phyloP scores from a whole-genome alignment of 2,888 invertebrate species.

The Melipona bicolor region DNA sequence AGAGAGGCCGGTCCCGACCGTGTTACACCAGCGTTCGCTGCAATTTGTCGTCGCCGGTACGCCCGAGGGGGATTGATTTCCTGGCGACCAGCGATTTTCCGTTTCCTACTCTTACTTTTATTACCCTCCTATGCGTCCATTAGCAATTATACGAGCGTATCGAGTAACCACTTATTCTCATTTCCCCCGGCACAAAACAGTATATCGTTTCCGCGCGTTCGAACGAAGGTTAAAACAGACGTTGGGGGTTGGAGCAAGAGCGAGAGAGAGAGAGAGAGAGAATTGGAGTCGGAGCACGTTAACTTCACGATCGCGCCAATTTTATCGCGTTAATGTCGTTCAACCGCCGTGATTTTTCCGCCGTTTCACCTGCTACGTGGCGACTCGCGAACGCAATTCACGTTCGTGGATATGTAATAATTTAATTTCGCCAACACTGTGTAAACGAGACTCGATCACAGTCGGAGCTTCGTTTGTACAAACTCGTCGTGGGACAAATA shows the following conservation, averaged over 20 bases:
- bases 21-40: slow-evolving; percentile 44
- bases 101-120: slow-evolving; percentile 58
- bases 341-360: background rate
- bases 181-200: slow-evolving; percentile 23
- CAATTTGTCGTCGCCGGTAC: slow-evolving; percentile 60
- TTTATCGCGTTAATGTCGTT: slow-evolving; percentile 5
- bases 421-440: too few relatives aligned
- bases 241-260: background rate
- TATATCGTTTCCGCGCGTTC: slow-evolving; percentile 25
- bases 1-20: slow-evolving; percentile 10
- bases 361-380: too few relatives aligned
- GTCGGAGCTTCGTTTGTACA: too few relatives aligned
- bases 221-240: slow-evolving; percentile 14
- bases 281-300: background rate
- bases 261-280: too few relatives aligned
- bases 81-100: slow-evolving; percentile 52
- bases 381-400: too few relatives aligned
- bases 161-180: slow-evolving; percentile 43
- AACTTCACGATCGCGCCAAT: background rate
- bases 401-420: too few relatives aligned
- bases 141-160: slow-evolving; percentile 48
- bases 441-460: too few relatives aligned
- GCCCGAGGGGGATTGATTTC: slow-evolving; percentile 62
- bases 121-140: slow-evolving; percentile 49
- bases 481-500: too few relatives aligned